Evolutionary conservation across 2,888 invertebrate genomes (phyloP), one percentile per base, ranked within the genome.

Genomic region (Chymomyza procnemis): DNA sequence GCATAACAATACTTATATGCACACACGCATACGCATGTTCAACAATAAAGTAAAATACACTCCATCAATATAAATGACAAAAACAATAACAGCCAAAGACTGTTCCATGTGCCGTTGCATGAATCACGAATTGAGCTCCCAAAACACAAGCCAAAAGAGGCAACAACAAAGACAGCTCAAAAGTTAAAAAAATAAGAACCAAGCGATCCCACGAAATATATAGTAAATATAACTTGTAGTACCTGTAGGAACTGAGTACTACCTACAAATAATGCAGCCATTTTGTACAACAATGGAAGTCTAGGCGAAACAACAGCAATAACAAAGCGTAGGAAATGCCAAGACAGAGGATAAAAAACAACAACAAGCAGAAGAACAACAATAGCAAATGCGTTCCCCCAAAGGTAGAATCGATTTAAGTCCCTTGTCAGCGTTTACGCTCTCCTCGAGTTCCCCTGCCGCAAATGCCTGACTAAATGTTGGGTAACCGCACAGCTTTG

Each of bases 191-290:
- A 71, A 74, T n/a, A n/a, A n/a, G 4, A 22, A 22, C 4, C 26
- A 26, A 26, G 26, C 64, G 50, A 62, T 67, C 67, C 60, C 70
- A 77, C 26, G 64, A 55, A 72, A 64, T 41, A 41, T 41, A 2
- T 41, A 41, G 34, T 9, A 12, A 12, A 41, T 41, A 41, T 41
- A 12, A 30, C 30, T 6, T 41, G 12, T 12, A 72, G 70, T 61
- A 65, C 47, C 41, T n/a, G 67, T 58, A 67, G 26, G 22, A 22
- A 26, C 67, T 71, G 70, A 67, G 62, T 69, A 67, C 71, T 73
- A 67, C 70, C 78, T 82, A 82, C 81, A 84, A 78, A 88, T 74
- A 87, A 85, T 85, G 75, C 85, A 85, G 88, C 88, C 85, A 87
- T 88, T 85, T 85, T 88, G 87, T 74, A 76, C 78, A 78, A 80